Conservation (phyloP, 2,797 vertebrate species). For the Syngnathus acus region DNA sequence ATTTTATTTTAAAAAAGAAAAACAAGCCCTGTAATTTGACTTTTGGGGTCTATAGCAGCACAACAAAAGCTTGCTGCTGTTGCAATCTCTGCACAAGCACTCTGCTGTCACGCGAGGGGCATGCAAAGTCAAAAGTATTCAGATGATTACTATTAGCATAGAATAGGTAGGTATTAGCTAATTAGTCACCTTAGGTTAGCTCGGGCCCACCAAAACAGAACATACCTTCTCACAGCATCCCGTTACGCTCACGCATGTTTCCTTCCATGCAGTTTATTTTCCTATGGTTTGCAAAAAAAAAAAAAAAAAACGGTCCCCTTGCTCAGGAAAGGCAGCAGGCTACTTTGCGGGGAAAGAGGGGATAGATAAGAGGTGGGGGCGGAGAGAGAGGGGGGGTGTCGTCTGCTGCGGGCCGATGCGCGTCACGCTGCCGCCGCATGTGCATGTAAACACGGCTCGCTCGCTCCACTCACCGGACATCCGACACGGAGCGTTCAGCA, state of each 20-base stretch:
- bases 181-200: neutral
- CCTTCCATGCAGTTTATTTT: slow-evolving; percentile 6
- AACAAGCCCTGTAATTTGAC: neutral
- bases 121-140: slow-evolving; percentile 3
- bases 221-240: slow-evolving; percentile 36
- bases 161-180: neutral
- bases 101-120: neutral
- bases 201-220: slow-evolving; percentile 8
- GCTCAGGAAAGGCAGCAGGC: neutral
- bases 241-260: slow-evolving; percentile 10
- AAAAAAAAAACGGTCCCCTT: slow-evolving; percentile 6
- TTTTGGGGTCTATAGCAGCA: neutral
- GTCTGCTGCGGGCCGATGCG: slow-evolving; percentile 7
- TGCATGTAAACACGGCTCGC: slow-evolving; percentile 38
- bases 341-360: neutral
- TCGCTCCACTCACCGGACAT: slow-evolving; percentile 38
- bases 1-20: neutral
- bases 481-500: slow-evolving; percentile 30
- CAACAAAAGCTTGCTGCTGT: neutral
- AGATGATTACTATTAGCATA: neutral
- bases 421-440: slow-evolving; percentile 16
- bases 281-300: neutral
- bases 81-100: neutral
- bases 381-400: neutral
- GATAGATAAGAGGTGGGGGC: neutral